A percentile compares a stretch with the other conserved stretches of the same genome.
Conservation (phyloP, 2,888 invertebrate species). For the Pseudoips prasinana region DNA sequence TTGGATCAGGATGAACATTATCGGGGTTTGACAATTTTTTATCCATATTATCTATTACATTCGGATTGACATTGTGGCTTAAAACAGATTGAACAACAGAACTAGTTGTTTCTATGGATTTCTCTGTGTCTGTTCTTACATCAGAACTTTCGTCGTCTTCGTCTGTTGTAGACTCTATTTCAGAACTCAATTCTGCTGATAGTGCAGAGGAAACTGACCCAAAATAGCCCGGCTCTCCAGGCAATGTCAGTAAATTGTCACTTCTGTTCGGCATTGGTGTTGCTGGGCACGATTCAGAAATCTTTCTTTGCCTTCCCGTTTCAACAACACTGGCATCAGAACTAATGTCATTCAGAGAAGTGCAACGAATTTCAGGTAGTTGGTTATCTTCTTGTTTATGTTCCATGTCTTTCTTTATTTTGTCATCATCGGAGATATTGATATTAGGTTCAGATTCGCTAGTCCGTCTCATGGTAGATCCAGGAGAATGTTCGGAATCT, state of each 20-base stretch:
- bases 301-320: slow-evolving; percentile 43
- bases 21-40: slow-evolving; percentile 54
- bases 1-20: slow-evolving; percentile 29
- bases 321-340: slow-evolving; percentile 34
- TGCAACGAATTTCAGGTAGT: slow-evolving; percentile 60
- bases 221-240: slow-evolving; percentile 59
- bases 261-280: slow-evolving; percentile 60
- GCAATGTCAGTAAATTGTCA: slow-evolving; percentile 63
- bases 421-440: slow-evolving; percentile 52
- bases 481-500: slow-evolving; percentile 71
- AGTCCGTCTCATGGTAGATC: slow-evolving; percentile 59
- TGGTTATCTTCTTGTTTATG: slow-evolving; percentile 28
- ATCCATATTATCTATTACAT: slow-evolving; percentile 58
- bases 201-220: slow-evolving; percentile 69
- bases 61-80: slow-evolving; percentile 54
- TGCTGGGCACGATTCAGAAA: slow-evolving; percentile 73
- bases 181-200: slow-evolving; percentile 71
- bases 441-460: slow-evolving; percentile 70
- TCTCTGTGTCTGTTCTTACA: slow-evolving; percentile 68
- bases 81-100: slow-evolving; percentile 81
- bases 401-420: slow-evolving; percentile 21
- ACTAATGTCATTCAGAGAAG: slow-evolving; percentile 64
- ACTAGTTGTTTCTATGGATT: slow-evolving; percentile 78
- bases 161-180: slow-evolving; percentile 67
- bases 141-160: slow-evolving; percentile 75